These are phyloP conservation scores for Diadema setosum DNA, from an alignment of 35 echinoderm and acorn worm species.

Conservation along the genomic window DNA sequence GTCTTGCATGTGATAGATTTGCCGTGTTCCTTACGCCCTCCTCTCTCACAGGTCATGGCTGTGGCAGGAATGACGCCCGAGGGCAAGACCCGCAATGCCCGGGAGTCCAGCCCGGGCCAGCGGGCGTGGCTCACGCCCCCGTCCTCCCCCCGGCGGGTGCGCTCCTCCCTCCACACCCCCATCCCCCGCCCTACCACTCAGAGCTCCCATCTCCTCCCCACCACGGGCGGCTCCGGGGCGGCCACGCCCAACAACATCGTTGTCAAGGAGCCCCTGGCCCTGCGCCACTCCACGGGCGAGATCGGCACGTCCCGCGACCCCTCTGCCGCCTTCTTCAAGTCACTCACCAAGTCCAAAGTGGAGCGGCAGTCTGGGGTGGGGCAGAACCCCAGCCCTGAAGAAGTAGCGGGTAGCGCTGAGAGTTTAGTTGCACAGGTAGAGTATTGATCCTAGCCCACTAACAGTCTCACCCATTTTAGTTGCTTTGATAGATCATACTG, in stretches of 20 bases:
- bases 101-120: constrained; percentile 26
- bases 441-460: neutral
- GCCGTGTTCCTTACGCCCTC: constrained; percentile 10
- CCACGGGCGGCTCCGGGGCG: constrained; percentile 6
- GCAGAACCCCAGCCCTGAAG: constrained; percentile 20
- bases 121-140: constrained; percentile 83
- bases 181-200: constrained; percentile 29
- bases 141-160: constrained; percentile 70
- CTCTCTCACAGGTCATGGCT: constrained; percentile 83
- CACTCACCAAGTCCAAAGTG: constrained; percentile 67
- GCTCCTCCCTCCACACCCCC: constrained; percentile 58
- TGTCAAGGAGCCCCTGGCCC: constrained; percentile 63
- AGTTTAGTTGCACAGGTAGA: constrained; percentile 96
- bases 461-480: no score
- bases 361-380: constrained; percentile 18
- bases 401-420: constrained; percentile 82
- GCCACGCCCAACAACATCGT: constrained; percentile 30
- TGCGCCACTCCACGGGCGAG: constrained; percentile 79
- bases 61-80: constrained; percentile 92
- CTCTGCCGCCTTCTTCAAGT: constrained; percentile 88
- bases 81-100: constrained; percentile 61
- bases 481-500: no score
- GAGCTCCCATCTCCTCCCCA: constrained; percentile 27
- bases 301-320: constrained; percentile 75
- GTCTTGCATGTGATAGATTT: constrained; percentile 42